Conservation (phyloP, 2,113 vertebrate genomes). For the Trematocara marginatum region DNA sequence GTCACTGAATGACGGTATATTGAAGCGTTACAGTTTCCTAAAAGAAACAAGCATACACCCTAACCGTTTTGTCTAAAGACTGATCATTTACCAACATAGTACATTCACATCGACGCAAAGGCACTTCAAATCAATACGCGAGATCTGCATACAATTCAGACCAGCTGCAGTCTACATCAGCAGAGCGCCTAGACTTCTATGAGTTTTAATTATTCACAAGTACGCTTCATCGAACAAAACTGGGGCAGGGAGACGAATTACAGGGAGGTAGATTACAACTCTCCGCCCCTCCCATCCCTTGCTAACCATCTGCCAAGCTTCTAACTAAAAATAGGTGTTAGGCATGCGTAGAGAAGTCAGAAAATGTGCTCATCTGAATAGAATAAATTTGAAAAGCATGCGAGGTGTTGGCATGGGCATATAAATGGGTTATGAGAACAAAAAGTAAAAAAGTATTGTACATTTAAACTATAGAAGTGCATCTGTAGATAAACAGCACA, state of each 20-base stretch:
- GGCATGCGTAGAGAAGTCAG: neutral
- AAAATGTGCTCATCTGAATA: neutral
- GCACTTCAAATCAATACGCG: neutral
- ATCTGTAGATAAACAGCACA: neutral
- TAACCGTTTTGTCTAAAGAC: neutral
- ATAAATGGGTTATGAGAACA: neutral
- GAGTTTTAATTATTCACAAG: slow-evolving; percentile 56
- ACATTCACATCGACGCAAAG: neutral
- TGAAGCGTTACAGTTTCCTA: neutral
- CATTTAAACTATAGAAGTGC: neutral
- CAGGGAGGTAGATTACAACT: slow-evolving; percentile 14
- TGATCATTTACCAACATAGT: neutral
- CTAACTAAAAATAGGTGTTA: slow-evolving; percentile 4
- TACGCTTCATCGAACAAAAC: slow-evolving; percentile 27
- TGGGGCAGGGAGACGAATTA: slow-evolving; percentile 13
- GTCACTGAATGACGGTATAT: neutral
- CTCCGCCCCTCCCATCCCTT: neutral
- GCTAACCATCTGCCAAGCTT: slow-evolving; percentile 13
- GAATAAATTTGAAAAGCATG: neutral
- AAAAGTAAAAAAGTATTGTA: neutral
- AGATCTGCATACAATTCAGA: neutral
- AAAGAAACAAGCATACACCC: neutral
- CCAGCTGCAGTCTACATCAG: neutral
- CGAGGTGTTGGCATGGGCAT: neutral
- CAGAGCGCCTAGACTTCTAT: slow-evolving; percentile 1